Evolutionary conservation across 2,888 invertebrate species (phyloP), one percentile per base, ranked within the genome.

Genomic region (Crepidodera aurea): DNA sequence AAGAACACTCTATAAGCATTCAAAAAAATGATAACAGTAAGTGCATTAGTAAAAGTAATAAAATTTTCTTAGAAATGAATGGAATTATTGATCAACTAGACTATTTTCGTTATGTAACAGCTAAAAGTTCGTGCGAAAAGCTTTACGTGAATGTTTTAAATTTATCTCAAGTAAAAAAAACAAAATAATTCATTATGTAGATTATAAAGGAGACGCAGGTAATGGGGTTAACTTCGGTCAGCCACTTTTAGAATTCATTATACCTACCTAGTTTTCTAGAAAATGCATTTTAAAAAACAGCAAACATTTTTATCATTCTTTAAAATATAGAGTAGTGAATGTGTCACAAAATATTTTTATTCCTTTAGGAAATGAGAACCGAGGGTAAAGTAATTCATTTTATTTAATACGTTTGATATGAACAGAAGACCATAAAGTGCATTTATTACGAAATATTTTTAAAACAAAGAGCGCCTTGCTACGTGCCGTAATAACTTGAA

Each of bases 401-500:
- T 22, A 22, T 19, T 44, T 44, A 22, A 44, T 44, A 34, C 2
- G 34, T 34, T 34, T 22, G 44, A 44, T 44, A 25, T 12, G 44
- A 22, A 22, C 22, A 19, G 13, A 22, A 44, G 44, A 25, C 44
- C 1, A 48, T 48, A 48, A 48, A 48, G 19, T 13, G 15, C 27
- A 27, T 48, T 48, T 29, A 29, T 48, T 27, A 13, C 29, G 29
- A 27, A 48, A 15, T 13, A 48, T 48, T 48, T 48, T 48, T 48
- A 48, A 48, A 48, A 48, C 48, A 48, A 48, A 48, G 48, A 48
- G 29, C 27, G n/a, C 10, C 13, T 10, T 13, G 44, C 44, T 27
- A 48, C 27, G 48, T 48, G 29, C 27, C 48, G 48, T 48, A 48
- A 48, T 48, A 48, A 13, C 48, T 48, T 27, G 27, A 56, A 46